Evolutionary conservation across 2,797 vertebrate species (phyloP), one percentile per base, ranked within the genome.

Genomic region (Melanitta fusca): DNA sequence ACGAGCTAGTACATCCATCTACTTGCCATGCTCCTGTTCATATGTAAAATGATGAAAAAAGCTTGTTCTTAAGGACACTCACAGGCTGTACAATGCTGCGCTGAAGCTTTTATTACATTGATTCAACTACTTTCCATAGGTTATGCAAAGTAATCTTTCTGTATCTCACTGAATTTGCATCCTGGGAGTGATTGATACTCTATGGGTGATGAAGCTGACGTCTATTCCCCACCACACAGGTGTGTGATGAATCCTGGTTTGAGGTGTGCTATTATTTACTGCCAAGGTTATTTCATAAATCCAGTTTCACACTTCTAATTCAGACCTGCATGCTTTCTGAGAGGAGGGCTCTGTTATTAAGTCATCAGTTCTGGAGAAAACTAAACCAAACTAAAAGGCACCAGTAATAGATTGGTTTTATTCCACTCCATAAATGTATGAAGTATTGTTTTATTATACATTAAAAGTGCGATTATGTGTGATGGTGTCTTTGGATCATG

Each of bases 231-330:
- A 80, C 72, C 89, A 73, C 75, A 95, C 83, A 96, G 77, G 91
- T 97, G 39, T 92, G 89, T 81, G 87, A 96, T 97, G 95, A 95
- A 92, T 96, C 85, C 92, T 17, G 36, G 77, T 83, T 95, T 80
- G 91, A 96, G 95, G 69, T 95, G 84, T 84, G 61, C 74, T 96
- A 79, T 97, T 97, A 97, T 98, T 98, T 97, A 97, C 91, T 96
- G 90, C 88, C 87, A 96, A 94, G 79, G 17, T 95, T 97, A 95
- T 97, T 97, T 97, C 89, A 95, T 96, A 96, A 96, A 95, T 96
- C 93, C 92, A 83, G 83, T 79, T 95, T 96, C 91, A 69, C 39
- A 51, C 43, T 94, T 96, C 80, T 97, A 95, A 97, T 95, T 97
- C 82, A 92, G 87, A 88, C 92, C 68, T 34, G 28, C 66, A 58